Evolutionary conservation across 2,113 vertebrate genomes (phyloP), one percentile per base, ranked within the genome.

Genomic region (zebrafish (Danio rerio)): DNA sequence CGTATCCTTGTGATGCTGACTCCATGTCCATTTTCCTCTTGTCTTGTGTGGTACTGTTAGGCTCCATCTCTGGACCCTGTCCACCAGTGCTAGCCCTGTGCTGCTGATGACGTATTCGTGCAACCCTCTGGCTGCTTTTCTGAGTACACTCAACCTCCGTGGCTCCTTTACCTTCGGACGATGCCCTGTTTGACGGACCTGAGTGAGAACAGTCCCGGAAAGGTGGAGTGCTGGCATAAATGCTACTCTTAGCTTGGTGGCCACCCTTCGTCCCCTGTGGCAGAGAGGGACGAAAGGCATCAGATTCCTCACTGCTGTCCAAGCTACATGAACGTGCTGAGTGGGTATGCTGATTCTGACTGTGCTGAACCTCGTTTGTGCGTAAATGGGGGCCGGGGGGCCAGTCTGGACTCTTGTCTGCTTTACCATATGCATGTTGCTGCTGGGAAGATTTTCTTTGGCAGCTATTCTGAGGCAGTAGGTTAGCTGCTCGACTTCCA

Each of bases 31-130:
- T 82, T 20, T 93, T 95, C 86, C 93, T 94, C 81, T 88, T 92
- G 47, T 97, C 96, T 1, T 92, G 85, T 68, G 88, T 91, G 0
- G 74, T 1, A 62, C 52, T 84, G 88, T 20, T 91, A 90, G 16
- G 50, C 20, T 15, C 78, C 75, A 75, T 20, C 40, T 82, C 78
- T 78, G 66, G 13, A 53, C 81, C 78, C 66, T 86, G 85, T 66
- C 21, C 79, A 61, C 92, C 90, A 65, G 86, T 74, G 94, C 93
- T 4, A 86, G 85, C 56, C 79, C 84, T 88, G 87, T 96, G 96
- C 91, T 98, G 98, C 92, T 99, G 97, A 87, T 99, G 97, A 82
- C 96, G 94, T 92, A 99, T 96, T 71, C 96, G 93, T 4, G 98
- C 98, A 86, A 98, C 95, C 80, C 96, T 98, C 88, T 98, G 97